Evolutionary conservation across 2,797 vertebrate species (phyloP).

Genomic region (Agapornis canus): DNA sequence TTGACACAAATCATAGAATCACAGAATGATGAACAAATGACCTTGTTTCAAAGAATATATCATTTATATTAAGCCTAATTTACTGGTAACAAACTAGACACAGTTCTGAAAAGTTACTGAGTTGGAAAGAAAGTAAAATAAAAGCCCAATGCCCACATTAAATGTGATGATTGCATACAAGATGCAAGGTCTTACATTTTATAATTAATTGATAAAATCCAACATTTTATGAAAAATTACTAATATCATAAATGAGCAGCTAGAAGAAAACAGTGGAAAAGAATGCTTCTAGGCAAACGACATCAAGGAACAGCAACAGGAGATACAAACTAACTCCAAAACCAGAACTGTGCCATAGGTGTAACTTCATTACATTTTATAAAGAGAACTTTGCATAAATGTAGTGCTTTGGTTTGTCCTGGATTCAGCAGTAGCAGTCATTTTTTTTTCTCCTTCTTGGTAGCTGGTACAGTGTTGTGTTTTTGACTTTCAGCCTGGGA

Average conservation of each 20-base stretch:
- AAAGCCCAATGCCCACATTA: background rate
- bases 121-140: background rate
- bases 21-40: background rate
- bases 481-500: no score
- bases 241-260: background rate
- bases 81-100: background rate
- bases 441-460: no score
- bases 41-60: background rate
- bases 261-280: background rate
- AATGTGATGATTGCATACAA: background rate
- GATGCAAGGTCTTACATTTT: background rate
- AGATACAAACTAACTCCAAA: background rate
- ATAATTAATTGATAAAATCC: background rate
- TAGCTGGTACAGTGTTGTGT: no score
- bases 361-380: background rate
- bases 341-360: background rate
- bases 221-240: background rate
- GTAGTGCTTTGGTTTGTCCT: background rate
- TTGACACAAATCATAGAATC: background rate
- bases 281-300: background rate
- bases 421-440: no score
- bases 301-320: background rate
- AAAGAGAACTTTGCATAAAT: background rate
- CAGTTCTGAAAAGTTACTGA: background rate
- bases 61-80: background rate